Base-by-base conservation (phyloP, 2,888 invertebrate genomes). In the Pseudeuparius sepicola region DNA sequence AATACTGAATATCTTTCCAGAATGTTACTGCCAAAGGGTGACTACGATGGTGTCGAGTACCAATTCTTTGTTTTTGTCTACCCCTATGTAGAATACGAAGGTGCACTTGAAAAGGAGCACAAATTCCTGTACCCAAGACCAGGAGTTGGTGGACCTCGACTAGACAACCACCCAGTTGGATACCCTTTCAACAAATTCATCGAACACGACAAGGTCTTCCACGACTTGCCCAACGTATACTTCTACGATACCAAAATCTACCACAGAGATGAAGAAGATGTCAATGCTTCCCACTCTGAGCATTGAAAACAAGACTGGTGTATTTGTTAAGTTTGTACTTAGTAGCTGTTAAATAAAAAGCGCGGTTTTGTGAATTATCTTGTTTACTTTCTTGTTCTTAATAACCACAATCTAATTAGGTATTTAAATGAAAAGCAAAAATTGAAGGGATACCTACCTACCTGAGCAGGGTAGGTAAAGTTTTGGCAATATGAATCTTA, bases 111-210 rank as follows among this genome's bases (percentile, higher is more conserved):
- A 31, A 32, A 41, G 17, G 24, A 39, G 37, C 23, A 18, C 36
- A 27, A 39, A 27, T 6, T 41, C 34, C 37, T 38, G 27, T 47
- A 46, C 26, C 47, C 50, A 16, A 47, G 39, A 13, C 48, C 50
- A n/a, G 53, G 50, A 15, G 44, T 42, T 37, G 48, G 47, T 18
- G 34, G 33, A n/a, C 39, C 38, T 10, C 48, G 40, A 37, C 25
- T 75, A 28, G 81, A 83, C 56, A 68, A 66, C 44, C 68, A 70
- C 56, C 70, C 81, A 27, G 65, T 76, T 50, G 81, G 79, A 34
- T 85, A 74, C 68, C 85, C 85, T 41, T 71, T 85, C 54, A 82
- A 85, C 55, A 75, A 79, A 47, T 63, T 65, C 13, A 69, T 78
- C 50, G 65, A 73, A 26, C 49, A 42, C 30, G 64, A 71, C 27